Conservation (phyloP, 1,140 invertebrate genomes). For the Solenopsis invicta region DNA sequence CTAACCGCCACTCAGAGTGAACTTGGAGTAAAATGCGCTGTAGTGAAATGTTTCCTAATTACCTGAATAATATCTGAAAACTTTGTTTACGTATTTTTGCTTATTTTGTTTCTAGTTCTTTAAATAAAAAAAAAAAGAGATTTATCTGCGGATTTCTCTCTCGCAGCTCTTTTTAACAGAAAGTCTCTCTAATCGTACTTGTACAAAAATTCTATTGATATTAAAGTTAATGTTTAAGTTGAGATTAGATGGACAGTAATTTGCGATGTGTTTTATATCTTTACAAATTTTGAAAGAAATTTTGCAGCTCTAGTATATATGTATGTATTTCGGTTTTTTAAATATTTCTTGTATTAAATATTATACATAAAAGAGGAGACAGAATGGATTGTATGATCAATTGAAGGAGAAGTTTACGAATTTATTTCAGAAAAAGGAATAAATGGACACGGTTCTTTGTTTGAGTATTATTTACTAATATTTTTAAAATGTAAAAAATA, state of each 20-base stretch:
- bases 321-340: no score
- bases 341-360: no score
- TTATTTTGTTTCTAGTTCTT: not conserved
- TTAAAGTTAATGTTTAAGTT: not conserved
- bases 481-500: no score
- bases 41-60: not conserved
- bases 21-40: not conserved
- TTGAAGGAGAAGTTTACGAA: no score
- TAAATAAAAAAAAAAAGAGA: not conserved
- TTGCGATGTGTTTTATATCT: no score
- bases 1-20: not conserved
- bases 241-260: not conserved
- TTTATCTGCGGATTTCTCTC: not conserved
- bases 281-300: no score
- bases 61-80: slow-evolving; percentile 8
- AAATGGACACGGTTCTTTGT: no score
- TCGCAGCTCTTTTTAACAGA: not conserved
- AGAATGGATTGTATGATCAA: no score
- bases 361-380: no score
- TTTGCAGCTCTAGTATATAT: no score
- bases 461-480: no score
- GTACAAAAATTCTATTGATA: not conserved
- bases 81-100: not conserved
- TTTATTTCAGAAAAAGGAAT: no score
- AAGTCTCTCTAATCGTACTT: not conserved